phyloP scores from a whole-genome alignment of 2,888 invertebrate species.

The Mimachlamys varia region DNA sequence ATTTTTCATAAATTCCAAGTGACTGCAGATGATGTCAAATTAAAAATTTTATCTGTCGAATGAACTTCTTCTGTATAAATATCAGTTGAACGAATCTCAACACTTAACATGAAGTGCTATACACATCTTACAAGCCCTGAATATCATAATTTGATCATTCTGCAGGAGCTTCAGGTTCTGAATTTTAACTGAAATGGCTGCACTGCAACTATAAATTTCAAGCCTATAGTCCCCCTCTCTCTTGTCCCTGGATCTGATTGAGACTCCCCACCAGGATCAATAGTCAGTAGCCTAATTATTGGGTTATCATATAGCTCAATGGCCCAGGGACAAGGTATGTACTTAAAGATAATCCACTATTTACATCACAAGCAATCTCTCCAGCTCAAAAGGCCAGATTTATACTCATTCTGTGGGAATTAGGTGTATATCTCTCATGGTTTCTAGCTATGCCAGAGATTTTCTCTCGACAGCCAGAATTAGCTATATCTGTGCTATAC shows the following conservation, averaged over 20 bases:
- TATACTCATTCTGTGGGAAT: neutral
- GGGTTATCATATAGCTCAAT: neutral
- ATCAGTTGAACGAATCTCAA: too few relatives aligned
- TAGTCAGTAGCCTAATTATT: conserved; percentile 3
- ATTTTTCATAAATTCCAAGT: neutral
- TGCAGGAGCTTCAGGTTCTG: neutral
- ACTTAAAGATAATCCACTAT: neutral
- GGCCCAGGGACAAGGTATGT: neutral
- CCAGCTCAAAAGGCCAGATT: neutral
- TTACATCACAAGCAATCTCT: neutral
- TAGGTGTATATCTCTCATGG: neutral
- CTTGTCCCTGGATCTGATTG: neutral
- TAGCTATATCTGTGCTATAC: neutral
- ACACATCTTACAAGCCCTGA: neutral
- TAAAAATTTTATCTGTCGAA: neutral
- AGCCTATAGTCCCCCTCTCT: neutral
- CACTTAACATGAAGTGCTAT: too few relatives aligned
- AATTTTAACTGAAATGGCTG: neutral
- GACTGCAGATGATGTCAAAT: neutral
- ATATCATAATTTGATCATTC: conserved; percentile 9
- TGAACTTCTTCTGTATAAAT: too few relatives aligned
- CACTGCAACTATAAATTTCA: neutral
- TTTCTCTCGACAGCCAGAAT: neutral
- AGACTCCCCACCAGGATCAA: neutral
- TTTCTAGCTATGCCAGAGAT: neutral